phyloP scores from a whole-genome alignment of 2,888 invertebrate genomes.

The Cantharis flavilabris region DNA sequence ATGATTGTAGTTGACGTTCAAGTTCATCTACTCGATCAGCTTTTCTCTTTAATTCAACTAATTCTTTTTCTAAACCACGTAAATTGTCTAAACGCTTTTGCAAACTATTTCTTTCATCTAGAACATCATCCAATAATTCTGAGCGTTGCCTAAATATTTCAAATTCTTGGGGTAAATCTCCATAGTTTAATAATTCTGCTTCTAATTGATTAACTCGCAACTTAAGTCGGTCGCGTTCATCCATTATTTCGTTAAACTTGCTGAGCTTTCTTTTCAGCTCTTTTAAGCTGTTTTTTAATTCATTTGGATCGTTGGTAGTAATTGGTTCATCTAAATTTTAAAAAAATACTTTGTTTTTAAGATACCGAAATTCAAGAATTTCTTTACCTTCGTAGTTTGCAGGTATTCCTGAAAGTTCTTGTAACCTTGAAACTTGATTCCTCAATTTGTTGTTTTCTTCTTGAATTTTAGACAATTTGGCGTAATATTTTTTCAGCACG shows the following conservation, averaged over 20 bases:
- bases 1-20: conserved; percentile 38
- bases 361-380: neutral
- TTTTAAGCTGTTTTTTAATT: neutral
- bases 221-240: conserved; percentile 43
- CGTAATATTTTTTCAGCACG: conserved; percentile 48
- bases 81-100: conserved; percentile 40
- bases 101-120: conserved; percentile 45
- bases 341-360: neutral
- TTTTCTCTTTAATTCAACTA: conserved; percentile 32
- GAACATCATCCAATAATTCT: conserved; percentile 40
- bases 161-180: conserved; percentile 42
- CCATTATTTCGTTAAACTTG: conserved; percentile 28
- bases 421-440: conserved; percentile 14
- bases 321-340: neutral
- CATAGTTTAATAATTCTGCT: conserved; percentile 39
- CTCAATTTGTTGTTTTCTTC: conserved; percentile 47
- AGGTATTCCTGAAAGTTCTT: conserved; percentile 9
- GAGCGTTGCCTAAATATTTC: conserved; percentile 40
- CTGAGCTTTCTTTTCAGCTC: conserved; percentile 6
- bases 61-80: conserved; percentile 38
- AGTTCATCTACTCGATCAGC: conserved; percentile 38
- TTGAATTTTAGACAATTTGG: conserved; percentile 46
- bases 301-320: neutral
- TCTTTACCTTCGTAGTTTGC: neutral
- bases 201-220: conserved; percentile 43